Evolutionary conservation across 2,113 vertebrate species (phyloP), one percentile per base, ranked within the genome.

Genomic region (Sakesphorus luctuosus): DNA sequence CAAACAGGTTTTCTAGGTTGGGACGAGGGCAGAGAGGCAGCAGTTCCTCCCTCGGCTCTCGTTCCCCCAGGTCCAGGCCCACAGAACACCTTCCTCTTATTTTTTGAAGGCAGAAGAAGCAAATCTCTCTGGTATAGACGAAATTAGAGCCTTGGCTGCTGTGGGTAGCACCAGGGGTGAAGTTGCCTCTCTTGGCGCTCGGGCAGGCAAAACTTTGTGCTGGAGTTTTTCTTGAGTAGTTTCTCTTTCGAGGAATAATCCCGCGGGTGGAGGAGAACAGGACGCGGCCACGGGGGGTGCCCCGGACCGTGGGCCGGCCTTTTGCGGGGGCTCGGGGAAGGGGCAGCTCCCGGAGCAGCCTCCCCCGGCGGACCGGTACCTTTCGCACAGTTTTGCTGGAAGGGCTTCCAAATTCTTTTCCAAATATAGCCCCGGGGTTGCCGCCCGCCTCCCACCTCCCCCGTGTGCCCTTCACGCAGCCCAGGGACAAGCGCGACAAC

Each of bases 371-470:
- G 58, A 16, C 71, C 29, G 36, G 85, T 91, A 90, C 96, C 97
- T 96, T 96, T 78, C 7, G 56, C 96, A 81, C 84, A 83, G 92
- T 96, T 97, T 91, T 92, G 88, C 86, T 97, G 96, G 92, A 95
- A 93, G 59, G 17, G 43, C 78, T 97, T 92, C 93, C 71, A 96
- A 96, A 97, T 98, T 91, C 94, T 97, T 96, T 97, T 98, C 97
- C 96, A 97, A 97, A 98, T 97, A 98, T 98, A 98, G 97, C 53
- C 31, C 71, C 17, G 36, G 88, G 71, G 55, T 5, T 7, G 75
- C 50, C 20, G 46, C 31, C 53, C 38, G 58, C 78, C 67, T 26
- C 28, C 63, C 14, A 3, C 65, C 78, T 55, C 58, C 53, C 47
- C 50, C 52, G 50, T 2, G 72, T 38, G 90, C n/a, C 90, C 90